phyloP scores from a whole-genome alignment of 2,888 invertebrate species.

The Cenopis cana region DNA sequence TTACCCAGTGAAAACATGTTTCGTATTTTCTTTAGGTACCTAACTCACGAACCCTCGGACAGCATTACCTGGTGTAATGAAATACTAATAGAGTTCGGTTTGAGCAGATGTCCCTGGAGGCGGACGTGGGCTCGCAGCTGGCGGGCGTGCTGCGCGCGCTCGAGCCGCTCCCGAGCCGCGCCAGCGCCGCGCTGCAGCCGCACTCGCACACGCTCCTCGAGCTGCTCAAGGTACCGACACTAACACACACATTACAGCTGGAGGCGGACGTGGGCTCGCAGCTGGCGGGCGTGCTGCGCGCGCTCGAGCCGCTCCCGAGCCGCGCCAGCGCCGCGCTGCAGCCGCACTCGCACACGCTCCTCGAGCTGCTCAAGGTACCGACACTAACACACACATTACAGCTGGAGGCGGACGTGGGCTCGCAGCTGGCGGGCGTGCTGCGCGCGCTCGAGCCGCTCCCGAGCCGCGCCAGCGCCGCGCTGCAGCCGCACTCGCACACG shows the following conservation, averaged over 20 bases:
- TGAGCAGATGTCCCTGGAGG: constrained; percentile 74
- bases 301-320: constrained; percentile 69
- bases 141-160: constrained; percentile 73
- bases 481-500: constrained; percentile 73
- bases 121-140: constrained; percentile 81
- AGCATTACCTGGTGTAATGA: neutral
- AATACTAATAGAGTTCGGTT: neutral
- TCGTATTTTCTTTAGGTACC: neutral
- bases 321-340: constrained; percentile 69
- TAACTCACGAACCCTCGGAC: neutral
- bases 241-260: neutral
- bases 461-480: constrained; percentile 66
- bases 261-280: constrained; percentile 83
- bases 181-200: constrained; percentile 68
- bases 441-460: constrained; percentile 71
- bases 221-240: constrained; percentile 70
- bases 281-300: constrained; percentile 74
- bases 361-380: constrained; percentile 76
- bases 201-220: constrained; percentile 74
- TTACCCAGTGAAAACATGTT: too few species aligned
- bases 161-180: constrained; percentile 70
- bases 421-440: constrained; percentile 77
- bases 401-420: constrained; percentile 80
- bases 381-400: neutral
- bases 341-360: constrained; percentile 71